Conservation (phyloP, 2,888 invertebrate species). For the Panopea generosa region DNA sequence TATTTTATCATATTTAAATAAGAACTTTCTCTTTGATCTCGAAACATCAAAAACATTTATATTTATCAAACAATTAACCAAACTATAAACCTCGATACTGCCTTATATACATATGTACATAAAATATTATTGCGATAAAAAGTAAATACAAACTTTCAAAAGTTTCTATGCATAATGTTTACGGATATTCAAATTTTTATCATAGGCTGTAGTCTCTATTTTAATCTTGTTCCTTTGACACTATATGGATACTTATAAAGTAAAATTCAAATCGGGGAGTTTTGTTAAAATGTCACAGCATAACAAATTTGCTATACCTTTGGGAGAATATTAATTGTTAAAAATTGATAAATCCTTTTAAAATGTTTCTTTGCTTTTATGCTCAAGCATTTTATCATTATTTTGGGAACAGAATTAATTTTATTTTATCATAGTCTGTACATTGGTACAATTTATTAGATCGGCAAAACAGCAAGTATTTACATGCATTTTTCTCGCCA, state of each 20-base stretch:
- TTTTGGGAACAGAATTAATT: background rate
- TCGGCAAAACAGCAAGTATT: too few relatives aligned
- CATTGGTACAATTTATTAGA: too few relatives aligned
- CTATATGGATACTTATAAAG: slow-evolving; percentile 29
- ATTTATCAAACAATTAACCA: slow-evolving; percentile 57
- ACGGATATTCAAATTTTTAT: slow-evolving; percentile 57
- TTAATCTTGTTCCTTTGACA: slow-evolving; percentile 38
- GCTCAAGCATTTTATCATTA: background rate
- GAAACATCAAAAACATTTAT: slow-evolving; percentile 57
- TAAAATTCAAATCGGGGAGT: slow-evolving; percentile 40
- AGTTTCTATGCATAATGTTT: slow-evolving; percentile 63
- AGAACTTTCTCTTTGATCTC: slow-evolving; percentile 55
- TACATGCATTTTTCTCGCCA: background rate
- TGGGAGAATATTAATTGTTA: slow-evolving; percentile 7
- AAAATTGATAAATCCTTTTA: slow-evolving; percentile 25
- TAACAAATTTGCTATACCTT: slow-evolving; percentile 18
- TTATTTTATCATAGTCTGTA: slow-evolving; percentile 1
- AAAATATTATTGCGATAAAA: slow-evolving; percentile 57
- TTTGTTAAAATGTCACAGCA: slow-evolving; percentile 32
- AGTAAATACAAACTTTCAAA: slow-evolving; percentile 49
- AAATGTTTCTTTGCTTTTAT: slow-evolving; percentile 11
- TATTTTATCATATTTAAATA: slow-evolving; percentile 69
- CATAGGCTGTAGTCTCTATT: slow-evolving; percentile 43
- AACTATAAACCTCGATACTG: slow-evolving; percentile 50
- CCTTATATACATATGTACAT: slow-evolving; percentile 43